Base-by-base conservation (phyloP, 2,113 vertebrate species). In the Falco punctatus region DNA sequence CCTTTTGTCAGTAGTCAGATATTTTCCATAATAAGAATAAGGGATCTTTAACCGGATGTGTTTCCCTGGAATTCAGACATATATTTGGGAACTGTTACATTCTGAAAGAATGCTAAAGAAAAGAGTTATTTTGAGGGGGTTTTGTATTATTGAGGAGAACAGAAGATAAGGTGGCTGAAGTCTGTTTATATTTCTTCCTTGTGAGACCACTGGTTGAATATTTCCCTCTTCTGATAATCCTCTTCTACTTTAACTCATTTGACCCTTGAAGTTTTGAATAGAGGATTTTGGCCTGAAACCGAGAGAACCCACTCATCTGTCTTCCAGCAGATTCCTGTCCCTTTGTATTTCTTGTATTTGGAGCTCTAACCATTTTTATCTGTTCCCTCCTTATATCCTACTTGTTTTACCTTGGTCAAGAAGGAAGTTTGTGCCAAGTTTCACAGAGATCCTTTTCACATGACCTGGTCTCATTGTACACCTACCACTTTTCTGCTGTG, bases 1-100 rank as follows among this genome's bases (percentile, higher is more conserved):
- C 97, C 97, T 99, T 94, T 99, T 98, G 88, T 98, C 97, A 3
- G 98, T 95, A 5, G 97, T 92, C 96, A 99, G 97, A 22, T 97
- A 93, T 33, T 88, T 86, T 23, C 97, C 97, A n/a, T 99, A 99
- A 16, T 96, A 81, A 27, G 92, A 86, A 40, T 98, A 99, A 27
- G 98, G 96, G 65, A 99, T 98, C 81, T 81, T 58, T 64, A 99
- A 52, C 5, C 97, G 98, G 51, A 99, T 90, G 3, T 83, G 94
- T 91, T 98, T 98, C 65, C 98, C 99, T 99, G 94, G 59, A 98
- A 98, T 69, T 35, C 70, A 88, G 85, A 91, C 4, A 42, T 18
- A 10, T 13, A 6, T 82, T 81, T 55, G 46, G 57, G 38, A 92
- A 30, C 11, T 11, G 6, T 71, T 70, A 23, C 4, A 28, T 61